phyloP scores from a whole-genome alignment of 2,797 vertebrate species.

The Falco novaeseelandiae region DNA sequence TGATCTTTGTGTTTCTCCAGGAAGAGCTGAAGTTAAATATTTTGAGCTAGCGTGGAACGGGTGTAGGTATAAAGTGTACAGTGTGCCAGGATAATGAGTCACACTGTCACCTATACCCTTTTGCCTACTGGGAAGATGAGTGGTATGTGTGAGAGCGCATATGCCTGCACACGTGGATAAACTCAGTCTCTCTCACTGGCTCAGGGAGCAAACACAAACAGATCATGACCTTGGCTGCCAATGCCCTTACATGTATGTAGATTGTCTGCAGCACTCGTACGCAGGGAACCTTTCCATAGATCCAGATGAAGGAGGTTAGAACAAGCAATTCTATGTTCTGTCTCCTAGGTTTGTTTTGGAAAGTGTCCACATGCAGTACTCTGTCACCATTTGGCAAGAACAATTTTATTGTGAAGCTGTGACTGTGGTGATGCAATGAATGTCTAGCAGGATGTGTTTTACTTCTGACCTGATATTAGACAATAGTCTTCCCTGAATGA shows the following conservation, averaged over 20 bases:
- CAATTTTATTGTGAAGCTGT: background rate
- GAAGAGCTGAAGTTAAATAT: background rate
- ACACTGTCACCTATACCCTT: background rate
- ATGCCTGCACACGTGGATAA: background rate
- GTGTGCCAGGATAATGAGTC: background rate
- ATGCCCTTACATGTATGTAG: background rate
- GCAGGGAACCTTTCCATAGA: background rate
- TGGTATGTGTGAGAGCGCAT: background rate
- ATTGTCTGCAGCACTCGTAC: rapidly evolving
- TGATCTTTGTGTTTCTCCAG: background rate
- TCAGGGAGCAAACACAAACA: background rate
- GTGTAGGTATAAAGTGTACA: background rate
- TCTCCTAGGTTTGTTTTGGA: background rate
- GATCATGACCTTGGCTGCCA: background rate
- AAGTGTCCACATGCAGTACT: background rate
- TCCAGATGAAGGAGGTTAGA: background rate
- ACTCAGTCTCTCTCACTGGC: background rate
- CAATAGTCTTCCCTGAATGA: conserved; percentile 17
- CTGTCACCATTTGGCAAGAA: conserved; percentile 10
- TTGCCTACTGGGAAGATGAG: conserved; percentile 10
- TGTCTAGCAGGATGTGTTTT: background rate
- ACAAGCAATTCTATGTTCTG: rapidly evolving
- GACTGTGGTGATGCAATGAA: background rate
- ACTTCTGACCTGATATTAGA: conserved; percentile 57
- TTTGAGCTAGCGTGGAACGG: background rate